These are phyloP conservation scores for Psittacula cyanocephala DNA, from an alignment of 2,113 vertebrate genomes.

Conservation along the genomic window DNA sequence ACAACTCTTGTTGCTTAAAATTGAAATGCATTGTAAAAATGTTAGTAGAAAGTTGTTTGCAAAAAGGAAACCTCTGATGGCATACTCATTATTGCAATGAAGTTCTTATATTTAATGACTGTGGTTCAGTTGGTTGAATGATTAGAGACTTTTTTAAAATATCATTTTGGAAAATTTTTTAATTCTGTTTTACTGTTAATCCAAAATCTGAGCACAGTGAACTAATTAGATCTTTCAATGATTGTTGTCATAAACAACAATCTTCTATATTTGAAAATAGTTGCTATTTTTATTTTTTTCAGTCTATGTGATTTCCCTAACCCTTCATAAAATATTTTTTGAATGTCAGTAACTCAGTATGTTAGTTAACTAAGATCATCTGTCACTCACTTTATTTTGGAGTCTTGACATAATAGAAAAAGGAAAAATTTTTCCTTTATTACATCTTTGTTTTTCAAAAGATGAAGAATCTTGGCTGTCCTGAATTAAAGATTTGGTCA, in stretches of 20 bases:
- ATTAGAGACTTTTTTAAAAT: not conserved
- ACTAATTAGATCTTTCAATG: not conserved
- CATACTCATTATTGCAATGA: not conserved
- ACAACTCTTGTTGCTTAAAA: not conserved
- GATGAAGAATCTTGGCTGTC: not conserved
- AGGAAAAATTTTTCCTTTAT: not conserved
- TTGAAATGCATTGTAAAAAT: not conserved
- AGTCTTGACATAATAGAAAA: not conserved
- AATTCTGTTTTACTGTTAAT: not conserved
- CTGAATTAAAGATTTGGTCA: not conserved
- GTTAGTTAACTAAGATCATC: not conserved
- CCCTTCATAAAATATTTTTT: not conserved
- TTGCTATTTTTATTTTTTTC: not conserved
- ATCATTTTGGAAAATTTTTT: not conserved
- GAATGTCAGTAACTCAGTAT: not conserved
- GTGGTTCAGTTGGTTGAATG: not conserved
- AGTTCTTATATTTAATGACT: not conserved
- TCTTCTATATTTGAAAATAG: not conserved
- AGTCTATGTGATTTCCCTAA: not conserved
- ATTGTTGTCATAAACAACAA: not conserved
- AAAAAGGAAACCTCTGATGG: not conserved
- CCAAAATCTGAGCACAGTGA: not conserved
- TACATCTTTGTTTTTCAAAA: not conserved
- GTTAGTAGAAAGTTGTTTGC: not conserved
- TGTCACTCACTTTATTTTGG: not conserved